Percentiles rank a stretch among this genome's conserved stretches.
Evolutionary conservation across 2,113 vertebrate genomes (phyloP).

Genomic region (Pygoscelis adeliae): DNA sequence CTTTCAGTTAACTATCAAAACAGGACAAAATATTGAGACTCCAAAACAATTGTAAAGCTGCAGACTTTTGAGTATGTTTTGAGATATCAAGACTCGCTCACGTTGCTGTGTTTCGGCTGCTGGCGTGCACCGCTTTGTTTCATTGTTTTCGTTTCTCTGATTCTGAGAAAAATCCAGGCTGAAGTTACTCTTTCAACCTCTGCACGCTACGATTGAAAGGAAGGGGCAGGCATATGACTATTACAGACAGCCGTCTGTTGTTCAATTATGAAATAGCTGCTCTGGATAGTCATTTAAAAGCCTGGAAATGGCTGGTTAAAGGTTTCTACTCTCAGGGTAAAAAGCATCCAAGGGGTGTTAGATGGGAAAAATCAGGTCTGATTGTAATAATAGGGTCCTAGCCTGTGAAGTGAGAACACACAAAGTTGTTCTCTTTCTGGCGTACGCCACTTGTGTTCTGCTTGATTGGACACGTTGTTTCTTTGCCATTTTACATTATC

Average conservation of each 20-base stretch:
- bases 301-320: slow-evolving; percentile 36
- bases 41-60: not conserved
- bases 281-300: slow-evolving; percentile 9
- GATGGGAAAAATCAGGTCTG: slow-evolving; percentile 46
- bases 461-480: slow-evolving; percentile 45
- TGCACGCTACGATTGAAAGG: not conserved
- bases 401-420: slow-evolving; percentile 33
- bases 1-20: slow-evolving; percentile 51
- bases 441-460: not conserved
- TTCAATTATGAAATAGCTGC: slow-evolving; percentile 20
- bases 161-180: not conserved
- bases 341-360: not conserved
- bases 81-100: not conserved
- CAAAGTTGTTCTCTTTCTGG: slow-evolving; percentile 45
- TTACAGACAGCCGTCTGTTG: not conserved
- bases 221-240: not conserved
- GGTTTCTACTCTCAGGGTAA: not conserved
- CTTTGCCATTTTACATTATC: slow-evolving; percentile 50
- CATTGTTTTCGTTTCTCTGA: not conserved
- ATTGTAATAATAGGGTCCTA: slow-evolving; percentile 54
- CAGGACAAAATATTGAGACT: slow-evolving; percentile 12
- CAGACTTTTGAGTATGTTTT: not conserved
- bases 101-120: not conserved
- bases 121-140: not conserved
- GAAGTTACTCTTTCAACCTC: not conserved